Base-by-base conservation (phyloP, 2,888 invertebrate genomes). In the Autographa gamma region DNA sequence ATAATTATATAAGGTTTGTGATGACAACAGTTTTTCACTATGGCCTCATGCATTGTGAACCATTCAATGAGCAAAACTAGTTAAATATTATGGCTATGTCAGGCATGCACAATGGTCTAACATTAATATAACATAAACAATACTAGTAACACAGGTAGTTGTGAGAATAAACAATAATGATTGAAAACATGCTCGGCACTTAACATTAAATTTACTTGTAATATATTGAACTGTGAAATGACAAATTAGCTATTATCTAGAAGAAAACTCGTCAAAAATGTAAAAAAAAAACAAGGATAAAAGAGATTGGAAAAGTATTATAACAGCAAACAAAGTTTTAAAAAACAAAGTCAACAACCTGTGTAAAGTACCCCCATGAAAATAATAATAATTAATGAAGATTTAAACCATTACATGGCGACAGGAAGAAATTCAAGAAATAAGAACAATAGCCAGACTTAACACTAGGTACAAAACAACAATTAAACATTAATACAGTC, bases 1-100 rank as follows among this genome's bases (percentile, higher is more conserved):
- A 54, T 61, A 31, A 66, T 71, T 64, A 9, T 31, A 13, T 52
- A 56, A 69, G 68, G 16, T 66, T 80, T 80, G 80, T 81, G 81
- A 83, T 80, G 80, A 66, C 5, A 61, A 48, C 65, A 59, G 34
- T 59, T 31, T 14, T 66, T 54, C 56, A 79, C 58, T 43, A 56
- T 66, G 43, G 52, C 19, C 60, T 63, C 16, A 48, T 31, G 19
- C 38, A 59, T 38, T 60, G 19, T 18, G 58, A 67, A 58, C 32
- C 14, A 32, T 54, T 19, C 18, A 34, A 60, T 34, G 34, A 60
- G 38, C 52, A 64, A 63, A 56, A 59, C 41, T 43, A 58, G 18
- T 32, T 38, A 70, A 60, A 70, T 65, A 74, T 67, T 69, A 69
- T 31, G 63, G 58, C 63, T 67, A 63, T 60, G 61, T 76, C 72